These are phyloP conservation scores for Pipistrellus kuhlii DNA, from an alignment of 2,797 vertebrate species.

Conservation along the genomic window DNA sequence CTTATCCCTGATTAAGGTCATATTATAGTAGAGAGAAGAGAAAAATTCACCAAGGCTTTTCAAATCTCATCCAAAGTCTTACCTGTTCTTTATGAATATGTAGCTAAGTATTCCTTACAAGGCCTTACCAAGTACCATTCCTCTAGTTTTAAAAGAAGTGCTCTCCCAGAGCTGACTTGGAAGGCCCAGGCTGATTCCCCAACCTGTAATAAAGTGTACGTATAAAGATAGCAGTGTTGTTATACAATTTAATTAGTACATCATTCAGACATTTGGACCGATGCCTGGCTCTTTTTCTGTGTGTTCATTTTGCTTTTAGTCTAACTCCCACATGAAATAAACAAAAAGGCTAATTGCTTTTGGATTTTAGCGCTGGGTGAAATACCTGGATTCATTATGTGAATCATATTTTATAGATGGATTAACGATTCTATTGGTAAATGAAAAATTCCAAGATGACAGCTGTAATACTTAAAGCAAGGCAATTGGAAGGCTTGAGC, in stretches of 20 bases:
- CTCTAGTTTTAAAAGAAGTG: slow-evolving; percentile 64
- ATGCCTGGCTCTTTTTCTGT: slow-evolving; percentile 77
- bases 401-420: slow-evolving; percentile 84
- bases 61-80: slow-evolving; percentile 54
- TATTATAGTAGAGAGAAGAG: slow-evolving; percentile 32
- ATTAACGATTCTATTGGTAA: slow-evolving; percentile 82
- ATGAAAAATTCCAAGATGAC: slow-evolving; percentile 85
- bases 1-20: slow-evolving; percentile 13
- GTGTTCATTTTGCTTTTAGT: slow-evolving; percentile 86
- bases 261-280: slow-evolving; percentile 86
- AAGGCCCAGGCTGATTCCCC: slow-evolving; percentile 75
- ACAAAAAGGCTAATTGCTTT: slow-evolving; percentile 89
- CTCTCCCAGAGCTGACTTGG: slow-evolving; percentile 69
- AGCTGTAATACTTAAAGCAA: slow-evolving; percentile 76
- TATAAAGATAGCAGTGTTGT: slow-evolving; percentile 79
- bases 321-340: slow-evolving; percentile 86
- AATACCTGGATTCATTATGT: slow-evolving; percentile 87
- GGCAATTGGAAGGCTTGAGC: slow-evolving; percentile 74
- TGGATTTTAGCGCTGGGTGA: slow-evolving; percentile 86
- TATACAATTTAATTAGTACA: slow-evolving; percentile 87
- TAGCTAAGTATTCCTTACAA: slow-evolving; percentile 39
- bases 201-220: slow-evolving; percentile 84
- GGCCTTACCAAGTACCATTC: not conserved
- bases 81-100: slow-evolving; percentile 6
- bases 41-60: slow-evolving; percentile 20